Base-by-base conservation (phyloP, 2,797 vertebrate genomes). In the Platalea minor region DNA sequence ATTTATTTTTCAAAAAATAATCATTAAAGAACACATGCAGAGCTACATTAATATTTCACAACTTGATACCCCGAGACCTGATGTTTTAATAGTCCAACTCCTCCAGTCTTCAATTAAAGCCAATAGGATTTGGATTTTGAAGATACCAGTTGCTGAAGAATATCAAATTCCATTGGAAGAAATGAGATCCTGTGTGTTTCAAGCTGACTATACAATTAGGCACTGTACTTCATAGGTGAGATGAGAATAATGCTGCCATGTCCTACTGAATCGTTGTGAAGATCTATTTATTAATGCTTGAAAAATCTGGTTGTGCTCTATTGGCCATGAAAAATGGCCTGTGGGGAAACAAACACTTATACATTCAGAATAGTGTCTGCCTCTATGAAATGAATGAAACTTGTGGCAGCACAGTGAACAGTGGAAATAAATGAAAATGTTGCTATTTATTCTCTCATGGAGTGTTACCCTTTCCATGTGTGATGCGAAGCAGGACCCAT, bases 191-290 rank as follows among this genome's bases (percentile, higher is more conserved):
- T 17, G 9, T 4, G 41, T 51, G 6, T 33, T 74, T 68, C 10
- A 5, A 60, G 50, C 35, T 93, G 72, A 7, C 35, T 35, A 0
- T 45, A 17, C 4, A 43, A 35, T 41, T 51, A 41, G 50, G n/a
- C 33, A 2, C 46, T 4, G 20, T 39, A 24, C 61, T 61, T 19
- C 9, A 4, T 5, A 57, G 74, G 54, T 68, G 20, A 41, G 69
- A 2, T 13, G 24, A 45, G 65, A 4, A 31, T 61, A 59, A 24
- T 19, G 37, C 29, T 67, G 57, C 63, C 0, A 0, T 14, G 53
- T 31, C 43, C 56, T 43, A 0, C 72, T 18, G 56, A 43, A 28
- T 48, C 0, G 0, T 10, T 76, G 61, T 56, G 57, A 11, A n/a
- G 69, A n/a, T 65, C 11, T 1, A 54, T 33, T 81, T 85, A 8